These are phyloP conservation scores for Drosophila simulans DNA, from an alignment of 1,140 invertebrate genomes.

Conservation along the genomic window DNA sequence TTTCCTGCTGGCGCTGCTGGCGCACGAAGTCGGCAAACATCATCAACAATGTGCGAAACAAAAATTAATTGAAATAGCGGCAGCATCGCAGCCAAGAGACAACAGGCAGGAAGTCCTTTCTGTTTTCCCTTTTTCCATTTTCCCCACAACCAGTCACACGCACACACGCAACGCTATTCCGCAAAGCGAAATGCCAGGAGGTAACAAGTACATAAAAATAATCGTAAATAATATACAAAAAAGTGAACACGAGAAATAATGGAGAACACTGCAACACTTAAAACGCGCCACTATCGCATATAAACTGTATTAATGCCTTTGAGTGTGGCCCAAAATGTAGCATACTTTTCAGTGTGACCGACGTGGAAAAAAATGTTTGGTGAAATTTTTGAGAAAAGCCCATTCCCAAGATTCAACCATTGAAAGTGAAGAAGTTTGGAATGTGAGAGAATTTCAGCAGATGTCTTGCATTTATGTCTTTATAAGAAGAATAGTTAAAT, in stretches of 20 bases:
- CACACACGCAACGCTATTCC: conserved; percentile 1
- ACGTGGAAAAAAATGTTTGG: neutral
- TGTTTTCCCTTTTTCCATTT: conserved; percentile 5
- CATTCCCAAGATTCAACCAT: neutral
- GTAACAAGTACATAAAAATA: conserved; percentile 46
- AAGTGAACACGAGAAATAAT: conserved; percentile 9
- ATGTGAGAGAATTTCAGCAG: neutral
- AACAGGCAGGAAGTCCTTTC: conserved; percentile 13
- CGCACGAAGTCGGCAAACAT: conserved; percentile 31
- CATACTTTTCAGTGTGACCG: conserved; percentile 3
- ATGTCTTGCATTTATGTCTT: too few species aligned
- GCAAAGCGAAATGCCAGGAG: neutral
- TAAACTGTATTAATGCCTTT: conserved; percentile 7
- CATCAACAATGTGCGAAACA: conserved; percentile 63
- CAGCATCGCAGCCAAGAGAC: conserved; percentile 30
- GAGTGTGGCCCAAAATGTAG: neutral
- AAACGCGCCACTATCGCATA: conserved; percentile 15
- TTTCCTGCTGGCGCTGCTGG: conserved; percentile 33
- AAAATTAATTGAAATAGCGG: conserved; percentile 75
- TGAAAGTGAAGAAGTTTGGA: neutral
- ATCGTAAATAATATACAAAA: conserved; percentile 47
- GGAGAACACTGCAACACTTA: conserved; percentile 7
- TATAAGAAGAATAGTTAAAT: too few species aligned
- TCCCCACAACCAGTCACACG: neutral
- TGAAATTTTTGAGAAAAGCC: neutral